A percentile compares a stretch with the other conserved stretches of the same genome.
phyloP scores from a whole-genome alignment of 2,888 invertebrate species.

The Lacanobia oleracea region DNA sequence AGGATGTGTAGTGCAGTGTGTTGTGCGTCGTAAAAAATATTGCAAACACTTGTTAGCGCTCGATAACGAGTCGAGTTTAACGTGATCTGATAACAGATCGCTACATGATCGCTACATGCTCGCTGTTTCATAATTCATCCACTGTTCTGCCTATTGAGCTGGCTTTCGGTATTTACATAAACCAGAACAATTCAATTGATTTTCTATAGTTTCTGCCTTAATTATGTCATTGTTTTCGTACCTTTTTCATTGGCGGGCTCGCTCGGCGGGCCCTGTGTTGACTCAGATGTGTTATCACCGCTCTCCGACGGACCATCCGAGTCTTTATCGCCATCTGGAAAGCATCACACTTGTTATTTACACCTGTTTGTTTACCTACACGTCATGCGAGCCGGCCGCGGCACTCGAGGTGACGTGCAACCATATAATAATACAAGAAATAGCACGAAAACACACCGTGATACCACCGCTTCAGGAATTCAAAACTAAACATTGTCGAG shows the following conservation, averaged over 20 bases:
- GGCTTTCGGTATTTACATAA: slow-evolving; percentile 19
- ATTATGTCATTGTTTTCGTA: slow-evolving; percentile 62
- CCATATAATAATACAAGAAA: slow-evolving; percentile 40
- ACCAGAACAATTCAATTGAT: slow-evolving; percentile 16
- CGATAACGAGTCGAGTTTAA: slow-evolving; percentile 61
- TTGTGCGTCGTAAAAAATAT: slow-evolving; percentile 61
- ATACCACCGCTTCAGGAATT: slow-evolving; percentile 88
- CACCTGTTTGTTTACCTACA: slow-evolving; percentile 70
- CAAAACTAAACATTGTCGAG: slow-evolving; percentile 87
- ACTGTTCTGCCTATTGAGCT: slow-evolving; percentile 16
- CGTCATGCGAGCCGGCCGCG: slow-evolving; percentile 54
- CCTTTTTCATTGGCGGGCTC: slow-evolving; percentile 89
- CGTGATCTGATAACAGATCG: slow-evolving; percentile 64
- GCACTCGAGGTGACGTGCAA: slow-evolving; percentile 39
- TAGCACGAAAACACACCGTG: slow-evolving; percentile 80
- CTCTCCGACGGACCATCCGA: slow-evolving; percentile 89
- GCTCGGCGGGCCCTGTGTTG: slow-evolving; percentile 85
- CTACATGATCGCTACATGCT: slow-evolving; percentile 48
- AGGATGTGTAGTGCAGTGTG: slow-evolving; percentile 16
- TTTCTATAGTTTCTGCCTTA: slow-evolving; percentile 15
- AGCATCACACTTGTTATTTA: slow-evolving; percentile 67
- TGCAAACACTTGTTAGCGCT: slow-evolving; percentile 58
- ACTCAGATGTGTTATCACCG: slow-evolving; percentile 89
- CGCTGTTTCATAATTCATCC: slow-evolving; percentile 50
- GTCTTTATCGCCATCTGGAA: slow-evolving; percentile 89